phyloP scores from a whole-genome alignment of 2,113 vertebrate species.

The Ancistrus triradiatus region DNA sequence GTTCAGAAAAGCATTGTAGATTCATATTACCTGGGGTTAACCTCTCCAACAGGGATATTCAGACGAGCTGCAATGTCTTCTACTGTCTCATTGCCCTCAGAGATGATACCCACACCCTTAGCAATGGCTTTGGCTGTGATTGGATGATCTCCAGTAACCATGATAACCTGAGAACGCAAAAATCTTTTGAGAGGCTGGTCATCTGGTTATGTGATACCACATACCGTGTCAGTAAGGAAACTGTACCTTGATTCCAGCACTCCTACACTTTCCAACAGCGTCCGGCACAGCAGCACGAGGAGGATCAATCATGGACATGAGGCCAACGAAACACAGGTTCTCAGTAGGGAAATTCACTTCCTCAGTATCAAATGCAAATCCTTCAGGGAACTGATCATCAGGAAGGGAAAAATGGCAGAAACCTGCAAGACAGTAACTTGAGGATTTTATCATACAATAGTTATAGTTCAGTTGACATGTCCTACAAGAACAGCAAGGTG shows the following conservation, averaged over 20 bases:
- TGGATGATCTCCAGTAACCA: constrained; percentile 91
- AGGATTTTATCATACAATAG: background rate
- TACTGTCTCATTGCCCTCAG: constrained; percentile 89
- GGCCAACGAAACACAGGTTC: constrained; percentile 86
- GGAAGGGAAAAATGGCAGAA: constrained; percentile 81
- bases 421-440: constrained; percentile 57
- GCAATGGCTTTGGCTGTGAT: constrained; percentile 94
- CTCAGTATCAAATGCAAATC: constrained; percentile 80
- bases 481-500: too few species aligned
- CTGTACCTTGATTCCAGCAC: constrained; percentile 86
- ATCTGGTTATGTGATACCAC: background rate
- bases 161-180: constrained; percentile 77
- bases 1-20: too few species aligned
- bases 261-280: constrained; percentile 87
- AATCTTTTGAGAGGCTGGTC: background rate
- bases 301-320: constrained; percentile 92
- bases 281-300: constrained; percentile 83
- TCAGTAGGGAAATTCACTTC: constrained; percentile 86
- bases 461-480: too few species aligned
- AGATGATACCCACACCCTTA: constrained; percentile 92
- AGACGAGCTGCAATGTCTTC: constrained; percentile 87
- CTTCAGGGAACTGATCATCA: constrained; percentile 75
- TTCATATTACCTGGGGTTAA: constrained; percentile 78
- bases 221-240: background rate
- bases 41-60: constrained; percentile 83